Conservation (phyloP, 2,797 vertebrate genomes). For the Pelobates cultripes region DNA sequence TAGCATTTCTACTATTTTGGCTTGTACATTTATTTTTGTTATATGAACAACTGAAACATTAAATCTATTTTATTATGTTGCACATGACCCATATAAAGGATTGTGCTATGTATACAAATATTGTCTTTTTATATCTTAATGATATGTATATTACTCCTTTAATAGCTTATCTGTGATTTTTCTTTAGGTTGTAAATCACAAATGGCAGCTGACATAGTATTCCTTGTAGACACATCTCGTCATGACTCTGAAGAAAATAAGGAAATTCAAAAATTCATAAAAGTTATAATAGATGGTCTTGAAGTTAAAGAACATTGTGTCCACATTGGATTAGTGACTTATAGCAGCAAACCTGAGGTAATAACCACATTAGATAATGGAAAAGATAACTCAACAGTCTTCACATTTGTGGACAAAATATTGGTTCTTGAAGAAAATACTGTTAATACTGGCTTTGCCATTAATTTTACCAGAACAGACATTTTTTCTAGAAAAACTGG, state of each 20-base stretch:
- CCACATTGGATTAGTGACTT: constrained; percentile 59
- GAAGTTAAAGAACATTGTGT: constrained; percentile 56
- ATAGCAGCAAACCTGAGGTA: not conserved
- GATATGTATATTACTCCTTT: no score
- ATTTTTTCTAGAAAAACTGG: constrained; percentile 47
- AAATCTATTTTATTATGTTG: no score
- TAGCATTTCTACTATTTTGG: no score
- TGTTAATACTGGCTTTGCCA: constrained; percentile 56
- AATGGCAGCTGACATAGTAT: constrained; percentile 59
- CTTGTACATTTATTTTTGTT: no score
- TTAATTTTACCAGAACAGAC: constrained; percentile 53
- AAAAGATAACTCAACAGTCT: constrained; percentile 41
- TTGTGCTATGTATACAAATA: no score
- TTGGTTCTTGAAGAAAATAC: constrained; percentile 35
- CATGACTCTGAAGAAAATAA: constrained; percentile 31
- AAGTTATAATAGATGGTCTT: constrained; percentile 49
- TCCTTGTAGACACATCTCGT: constrained; percentile 62
- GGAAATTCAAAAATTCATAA: constrained; percentile 59
- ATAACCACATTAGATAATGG: constrained; percentile 52
- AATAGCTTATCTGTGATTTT: not conserved
- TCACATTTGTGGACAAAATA: constrained; percentile 54
- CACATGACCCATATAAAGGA: no score
- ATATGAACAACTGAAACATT: no score
- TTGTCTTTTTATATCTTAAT: no score
- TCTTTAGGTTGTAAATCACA: constrained; percentile 54